Conservation (phyloP, 2,113 vertebrate genomes). For the Pycnonotus jocosus region DNA sequence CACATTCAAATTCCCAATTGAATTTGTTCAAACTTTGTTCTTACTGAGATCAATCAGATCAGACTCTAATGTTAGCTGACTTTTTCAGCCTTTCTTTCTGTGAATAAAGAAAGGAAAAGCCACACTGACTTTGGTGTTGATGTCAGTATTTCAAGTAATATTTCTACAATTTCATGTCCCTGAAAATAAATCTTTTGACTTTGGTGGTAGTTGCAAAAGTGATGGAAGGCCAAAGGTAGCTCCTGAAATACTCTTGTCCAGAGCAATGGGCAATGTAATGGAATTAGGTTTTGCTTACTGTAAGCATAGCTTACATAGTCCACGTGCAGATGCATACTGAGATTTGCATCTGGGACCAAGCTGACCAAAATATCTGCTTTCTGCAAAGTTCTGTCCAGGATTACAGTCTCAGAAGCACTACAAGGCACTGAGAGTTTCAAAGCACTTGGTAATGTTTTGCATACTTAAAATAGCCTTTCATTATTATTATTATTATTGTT, state of each 20-base stretch:
- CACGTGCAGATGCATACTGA: background rate
- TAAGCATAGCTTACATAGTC: background rate
- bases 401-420: background rate
- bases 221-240: background rate
- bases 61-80: background rate
- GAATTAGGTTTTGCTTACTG: background rate
- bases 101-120: background rate
- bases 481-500: no score
- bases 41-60: background rate
- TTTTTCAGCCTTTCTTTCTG: background rate
- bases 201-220: background rate
- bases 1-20: background rate
- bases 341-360: no score
- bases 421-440: background rate
- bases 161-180: background rate
- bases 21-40: background rate
- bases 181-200: background rate
- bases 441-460: background rate
- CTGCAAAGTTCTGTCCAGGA: background rate
- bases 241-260: background rate
- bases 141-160: background rate
- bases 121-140: background rate
- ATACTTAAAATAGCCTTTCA: no score
- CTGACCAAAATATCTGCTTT: rapidly evolving
- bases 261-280: background rate